A percentile compares a stretch with the other conserved stretches of the same genome.
These are phyloP conservation scores for Chloropsis hardwickii DNA, from an alignment of 2,113 vertebrate genomes.

Conservation along the genomic window DNA sequence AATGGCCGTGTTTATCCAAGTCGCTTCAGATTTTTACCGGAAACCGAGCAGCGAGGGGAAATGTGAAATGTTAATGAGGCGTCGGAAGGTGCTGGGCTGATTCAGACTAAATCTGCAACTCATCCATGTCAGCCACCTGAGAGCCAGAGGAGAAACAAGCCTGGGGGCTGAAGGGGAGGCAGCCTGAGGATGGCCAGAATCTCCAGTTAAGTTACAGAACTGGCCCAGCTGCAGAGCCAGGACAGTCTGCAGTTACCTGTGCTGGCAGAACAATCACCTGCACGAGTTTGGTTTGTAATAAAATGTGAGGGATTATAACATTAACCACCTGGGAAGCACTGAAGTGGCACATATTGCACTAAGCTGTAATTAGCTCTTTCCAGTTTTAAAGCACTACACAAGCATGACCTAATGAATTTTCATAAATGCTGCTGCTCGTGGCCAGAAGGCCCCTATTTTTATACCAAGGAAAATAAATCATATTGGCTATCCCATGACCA, in stretches of 20 bases:
- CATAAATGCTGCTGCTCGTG: neutral
- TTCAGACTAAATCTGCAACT: neutral
- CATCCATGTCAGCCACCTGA: neutral
- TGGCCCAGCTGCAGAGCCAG: neutral
- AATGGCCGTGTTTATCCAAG: neutral
- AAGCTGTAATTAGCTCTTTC: neutral
- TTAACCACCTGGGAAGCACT: neutral
- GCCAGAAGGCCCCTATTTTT: slow-evolving; percentile 42
- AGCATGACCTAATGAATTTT: neutral
- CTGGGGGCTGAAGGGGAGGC: neutral
- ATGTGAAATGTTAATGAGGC: neutral
- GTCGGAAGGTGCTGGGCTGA: neutral
- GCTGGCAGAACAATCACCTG: neutral
- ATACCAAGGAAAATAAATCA: slow-evolving; percentile 14
- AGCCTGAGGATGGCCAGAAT: neutral
- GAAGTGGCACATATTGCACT: neutral
- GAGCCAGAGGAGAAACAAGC: neutral
- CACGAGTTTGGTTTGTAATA: neutral
- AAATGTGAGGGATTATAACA: neutral
- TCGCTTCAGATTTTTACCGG: neutral
- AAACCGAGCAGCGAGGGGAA: neutral
- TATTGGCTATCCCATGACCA: neutral
- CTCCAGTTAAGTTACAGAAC: neutral
- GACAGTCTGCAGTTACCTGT: neutral
- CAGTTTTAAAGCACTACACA: neutral